Evolutionary conservation across 2,888 invertebrate species (phyloP), one percentile per base, ranked within the genome.

Genomic region (Latheticus oryzae): DNA sequence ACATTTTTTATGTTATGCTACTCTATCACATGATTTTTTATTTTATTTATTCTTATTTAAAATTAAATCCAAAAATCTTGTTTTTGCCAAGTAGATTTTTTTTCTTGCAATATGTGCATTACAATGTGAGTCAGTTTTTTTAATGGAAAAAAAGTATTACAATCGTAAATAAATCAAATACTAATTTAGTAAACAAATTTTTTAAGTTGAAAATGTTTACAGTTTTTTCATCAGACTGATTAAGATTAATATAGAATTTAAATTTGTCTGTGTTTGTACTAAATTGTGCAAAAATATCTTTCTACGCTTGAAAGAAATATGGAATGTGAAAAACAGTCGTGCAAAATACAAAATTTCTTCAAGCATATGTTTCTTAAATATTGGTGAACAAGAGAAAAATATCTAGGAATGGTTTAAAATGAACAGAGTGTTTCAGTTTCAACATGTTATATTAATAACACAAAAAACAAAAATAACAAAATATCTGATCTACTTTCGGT

Each of bases 371-470:
- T 24, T 4, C 21, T 15, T 28, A 43, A 26, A 43, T 32, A 24
- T 48, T 51, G 38, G 24, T 33, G 35, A 47, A 47, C 33, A 40
- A 51, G 38, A 15, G 9, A 17, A 16, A 37, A 37, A 40, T 23
- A 26, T 37, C 32, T 15, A 50, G 33, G 19, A 50, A 50, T 43
- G 17, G 19, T 45, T 48, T 17, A 58, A 51, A 47, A 16, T 52
- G 58, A 23, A 35, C 33, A 43, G 37, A 21, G 52, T 52, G n/a
- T n/a, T 56, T 56, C 50, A 5, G 48, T 57, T 58, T 58, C 52
- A 52, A 52, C 58, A 58, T 32, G 37, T 21, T 19, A 45, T 58
- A 58, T 58, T 58, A 58, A 58, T 58, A 58, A 32, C 58, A 32
- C 48, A 12, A 11, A 33, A 56, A 48, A 51, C 35, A 56, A 56